These are phyloP conservation scores for Zalophus californianus DNA, from an alignment of 2,797 vertebrate genomes.

Conservation along the genomic window DNA sequence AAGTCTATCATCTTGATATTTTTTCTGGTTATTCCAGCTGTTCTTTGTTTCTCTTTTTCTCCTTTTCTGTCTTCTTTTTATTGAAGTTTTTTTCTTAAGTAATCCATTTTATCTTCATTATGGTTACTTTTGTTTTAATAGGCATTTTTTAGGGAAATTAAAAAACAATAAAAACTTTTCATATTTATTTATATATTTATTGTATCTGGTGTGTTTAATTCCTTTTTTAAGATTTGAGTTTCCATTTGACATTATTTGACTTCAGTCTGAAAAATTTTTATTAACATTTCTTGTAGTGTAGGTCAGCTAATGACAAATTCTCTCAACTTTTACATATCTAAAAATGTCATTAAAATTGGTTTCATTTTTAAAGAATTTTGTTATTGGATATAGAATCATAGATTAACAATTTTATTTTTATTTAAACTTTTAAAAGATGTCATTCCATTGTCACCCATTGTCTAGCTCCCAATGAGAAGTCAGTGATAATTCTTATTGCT, in stretches of 20 bases:
- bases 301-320: not conserved
- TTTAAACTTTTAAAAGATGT: not conserved
- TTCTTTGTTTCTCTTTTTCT: not conserved
- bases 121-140: not conserved
- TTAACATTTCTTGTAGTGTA: not conserved
- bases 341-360: not conserved
- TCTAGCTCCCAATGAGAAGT: not conserved
- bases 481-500: not conserved
- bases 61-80: not conserved
- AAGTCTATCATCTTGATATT: not conserved
- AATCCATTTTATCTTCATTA: not conserved
- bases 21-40: not conserved
- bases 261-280: not conserved
- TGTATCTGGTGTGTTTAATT: not conserved
- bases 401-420: not conserved
- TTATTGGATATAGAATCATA: not conserved
- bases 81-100: not conserved
- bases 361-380: not conserved
- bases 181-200: not conserved
- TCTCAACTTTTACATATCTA: not conserved
- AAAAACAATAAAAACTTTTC: not conserved
- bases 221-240: not conserved
- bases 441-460: not conserved
- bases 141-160: not conserved
- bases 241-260: not conserved